A percentile compares a stretch with the other conserved stretches of the same genome.
Conservation (phyloP, 2,888 invertebrate species). For the Stenodema calcarata region DNA sequence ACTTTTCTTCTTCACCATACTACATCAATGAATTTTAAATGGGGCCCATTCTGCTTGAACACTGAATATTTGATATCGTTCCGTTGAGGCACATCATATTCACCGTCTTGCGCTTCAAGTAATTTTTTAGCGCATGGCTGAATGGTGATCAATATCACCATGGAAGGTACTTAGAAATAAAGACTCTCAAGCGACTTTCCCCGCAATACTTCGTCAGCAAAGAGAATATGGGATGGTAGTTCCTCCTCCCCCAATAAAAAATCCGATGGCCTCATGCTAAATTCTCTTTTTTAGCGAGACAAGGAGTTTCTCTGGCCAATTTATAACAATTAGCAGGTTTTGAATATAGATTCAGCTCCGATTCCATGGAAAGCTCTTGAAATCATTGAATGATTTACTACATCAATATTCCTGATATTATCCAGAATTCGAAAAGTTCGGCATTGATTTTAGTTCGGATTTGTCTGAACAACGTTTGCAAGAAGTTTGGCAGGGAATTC, state of each 20-base stretch:
- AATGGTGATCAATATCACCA: neutral
- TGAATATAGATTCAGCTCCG: too few relatives aligned
- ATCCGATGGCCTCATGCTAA: neutral
- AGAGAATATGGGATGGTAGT: neutral
- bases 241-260: neutral
- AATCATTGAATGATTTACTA: too few relatives aligned
- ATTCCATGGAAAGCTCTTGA: too few relatives aligned
- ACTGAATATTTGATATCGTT: neutral
- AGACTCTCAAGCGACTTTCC: neutral
- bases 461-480: too few relatives aligned
- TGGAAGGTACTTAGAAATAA: neutral
- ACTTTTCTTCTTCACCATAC: neutral
- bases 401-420: too few relatives aligned
- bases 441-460: too few relatives aligned
- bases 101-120: neutral
- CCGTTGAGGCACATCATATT: neutral
- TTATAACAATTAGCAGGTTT: too few relatives aligned
- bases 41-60: neutral
- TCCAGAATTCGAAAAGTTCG: too few relatives aligned
- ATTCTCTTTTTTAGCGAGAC: neutral
- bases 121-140: neutral
- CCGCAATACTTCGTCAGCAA: neutral
- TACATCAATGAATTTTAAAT: neutral
- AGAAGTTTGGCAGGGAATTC: too few relatives aligned
- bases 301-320: too few relatives aligned